These are phyloP conservation scores for Tromatobia lineatoria DNA, from an alignment of 2,888 invertebrate species.

Conservation along the genomic window DNA sequence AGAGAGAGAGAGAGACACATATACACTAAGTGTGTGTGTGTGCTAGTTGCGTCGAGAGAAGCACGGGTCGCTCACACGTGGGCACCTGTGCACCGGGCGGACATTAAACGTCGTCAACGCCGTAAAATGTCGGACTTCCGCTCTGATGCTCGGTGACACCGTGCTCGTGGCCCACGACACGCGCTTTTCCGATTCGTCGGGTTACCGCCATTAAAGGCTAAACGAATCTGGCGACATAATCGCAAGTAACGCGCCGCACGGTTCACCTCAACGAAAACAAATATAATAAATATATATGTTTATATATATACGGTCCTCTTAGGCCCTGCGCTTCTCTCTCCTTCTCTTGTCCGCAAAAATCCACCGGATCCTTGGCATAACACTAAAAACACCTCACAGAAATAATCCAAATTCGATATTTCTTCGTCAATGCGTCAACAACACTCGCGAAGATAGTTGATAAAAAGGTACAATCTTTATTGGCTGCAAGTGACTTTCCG, in stretches of 20 bases:
- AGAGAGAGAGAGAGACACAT: too few species aligned
- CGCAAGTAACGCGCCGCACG: constrained; percentile 3
- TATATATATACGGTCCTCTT: too few species aligned
- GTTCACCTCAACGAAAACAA: too few species aligned
- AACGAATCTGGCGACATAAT: constrained; percentile 52
- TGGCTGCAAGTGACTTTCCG: background rate
- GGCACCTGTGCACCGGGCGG: constrained; percentile 74
- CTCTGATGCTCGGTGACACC: constrained; percentile 43
- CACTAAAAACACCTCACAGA: background rate
- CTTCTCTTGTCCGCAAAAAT: too few species aligned
- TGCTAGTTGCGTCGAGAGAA: constrained; percentile 30
- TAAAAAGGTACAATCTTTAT: too few species aligned
- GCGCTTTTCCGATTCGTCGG: constrained; percentile 33
- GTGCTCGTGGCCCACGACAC: constrained; percentile 27
- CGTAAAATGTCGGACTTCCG: constrained; percentile 73
- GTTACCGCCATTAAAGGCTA: constrained; percentile 57
- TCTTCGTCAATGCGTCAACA: background rate
- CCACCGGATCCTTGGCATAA: too few species aligned
- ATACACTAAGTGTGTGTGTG: background rate
- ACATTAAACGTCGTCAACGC: constrained; percentile 44
- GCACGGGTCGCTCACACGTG: constrained; percentile 73
- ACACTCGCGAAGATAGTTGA: too few species aligned
- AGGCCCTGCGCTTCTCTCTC: too few species aligned
- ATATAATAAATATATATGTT: too few species aligned
- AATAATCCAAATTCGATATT: background rate